Conservation (phyloP, 1,140 invertebrate genomes). For the Phenacoccus solenopsis region DNA sequence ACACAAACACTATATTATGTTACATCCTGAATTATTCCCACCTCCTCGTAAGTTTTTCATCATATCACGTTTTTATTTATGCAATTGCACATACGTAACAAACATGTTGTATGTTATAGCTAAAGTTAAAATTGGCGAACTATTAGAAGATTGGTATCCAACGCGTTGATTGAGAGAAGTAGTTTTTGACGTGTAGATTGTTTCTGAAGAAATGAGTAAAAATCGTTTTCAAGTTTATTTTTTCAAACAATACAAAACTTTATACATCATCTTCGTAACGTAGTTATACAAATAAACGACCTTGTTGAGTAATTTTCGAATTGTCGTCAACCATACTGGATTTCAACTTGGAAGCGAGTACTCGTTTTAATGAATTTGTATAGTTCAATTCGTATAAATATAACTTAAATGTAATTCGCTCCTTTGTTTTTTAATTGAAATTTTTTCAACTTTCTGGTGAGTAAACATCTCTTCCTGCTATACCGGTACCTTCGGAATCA, state of each 20-base stretch:
- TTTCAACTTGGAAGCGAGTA: too few relatives aligned
- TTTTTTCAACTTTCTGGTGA: slow-evolving; percentile 43
- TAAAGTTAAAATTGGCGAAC: neutral
- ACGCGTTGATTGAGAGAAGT: neutral
- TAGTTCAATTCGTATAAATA: too few relatives aligned
- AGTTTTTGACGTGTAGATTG: neutral
- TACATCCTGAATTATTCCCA: slow-evolving; percentile 56
- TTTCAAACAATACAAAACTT: neutral
- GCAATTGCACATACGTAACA: neutral
- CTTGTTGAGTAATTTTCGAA: neutral
- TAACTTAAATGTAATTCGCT: too few relatives aligned
- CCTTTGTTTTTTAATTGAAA: neutral
- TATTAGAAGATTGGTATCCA: neutral
- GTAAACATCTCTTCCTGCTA: slow-evolving; percentile 64
- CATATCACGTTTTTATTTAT: neutral
- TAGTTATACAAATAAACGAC: neutral
- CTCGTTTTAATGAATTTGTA: too few relatives aligned
- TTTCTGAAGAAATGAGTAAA: neutral
- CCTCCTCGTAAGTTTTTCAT: slow-evolving; percentile 36
- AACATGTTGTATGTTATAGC: neutral
- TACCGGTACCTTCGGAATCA: slow-evolving; percentile 68
- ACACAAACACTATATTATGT: slow-evolving; percentile 49
- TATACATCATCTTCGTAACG: neutral
- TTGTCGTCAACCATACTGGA: too few relatives aligned
- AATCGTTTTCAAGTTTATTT: neutral